A percentile compares a stretch with the other conserved stretches of the same genome.
These are phyloP conservation scores for Anthoptus insignis DNA, from an alignment of 2,888 invertebrate species.

Conservation along the genomic window DNA sequence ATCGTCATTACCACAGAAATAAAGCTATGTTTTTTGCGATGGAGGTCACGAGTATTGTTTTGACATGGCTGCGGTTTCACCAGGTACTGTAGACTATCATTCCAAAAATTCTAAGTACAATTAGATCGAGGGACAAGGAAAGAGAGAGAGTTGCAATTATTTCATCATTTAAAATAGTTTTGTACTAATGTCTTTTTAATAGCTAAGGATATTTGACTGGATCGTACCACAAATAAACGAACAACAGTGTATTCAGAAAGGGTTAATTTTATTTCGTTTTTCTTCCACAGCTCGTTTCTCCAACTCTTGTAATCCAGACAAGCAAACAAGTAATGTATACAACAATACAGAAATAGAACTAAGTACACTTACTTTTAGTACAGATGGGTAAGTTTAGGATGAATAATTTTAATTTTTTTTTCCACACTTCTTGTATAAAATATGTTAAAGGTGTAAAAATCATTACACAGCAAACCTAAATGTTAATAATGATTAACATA, in stretches of 20 bases:
- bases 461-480: too few relatives aligned
- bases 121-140: conserved; percentile 12
- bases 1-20: neutral
- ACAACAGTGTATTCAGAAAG: neutral
- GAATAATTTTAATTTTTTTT: too few relatives aligned
- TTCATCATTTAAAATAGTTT: conserved; percentile 19
- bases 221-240: neutral
- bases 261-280: too few relatives aligned
- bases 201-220: neutral
- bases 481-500: neutral
- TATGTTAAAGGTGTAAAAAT: too few relatives aligned
- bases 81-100: conserved; percentile 34
- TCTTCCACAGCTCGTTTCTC: too few relatives aligned
- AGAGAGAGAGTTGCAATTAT: conserved; percentile 31
- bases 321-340: too few relatives aligned
- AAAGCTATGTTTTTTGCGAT: conserved; percentile 44
- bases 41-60: conserved; percentile 54
- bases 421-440: too few relatives aligned
- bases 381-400: too few relatives aligned
- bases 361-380: too few relatives aligned
- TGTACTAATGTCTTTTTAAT: conserved; percentile 19
- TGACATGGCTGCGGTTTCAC: conserved; percentile 54
- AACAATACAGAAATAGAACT: too few relatives aligned
- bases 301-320: too few relatives aligned
- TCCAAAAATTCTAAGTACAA: conserved; percentile 4